Evolutionary conservation across 2,888 invertebrate species (phyloP).

Genomic region (Eupithecia tripunctaria): DNA sequence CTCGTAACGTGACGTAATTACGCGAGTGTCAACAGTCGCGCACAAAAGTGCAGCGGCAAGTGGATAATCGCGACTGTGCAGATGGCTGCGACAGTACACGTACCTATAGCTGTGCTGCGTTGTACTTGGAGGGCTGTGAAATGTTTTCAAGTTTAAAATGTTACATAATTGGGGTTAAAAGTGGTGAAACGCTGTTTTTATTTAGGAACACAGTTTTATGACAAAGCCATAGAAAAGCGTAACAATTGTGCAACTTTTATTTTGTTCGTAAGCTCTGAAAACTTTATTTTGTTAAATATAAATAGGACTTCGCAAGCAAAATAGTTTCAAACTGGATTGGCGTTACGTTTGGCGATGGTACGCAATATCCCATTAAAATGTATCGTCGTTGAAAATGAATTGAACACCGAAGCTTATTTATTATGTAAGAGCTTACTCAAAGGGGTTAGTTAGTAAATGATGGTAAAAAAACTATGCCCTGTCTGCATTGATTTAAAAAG

Average conservation of each 20-base stretch:
- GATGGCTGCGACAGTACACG: slow-evolving; percentile 2
- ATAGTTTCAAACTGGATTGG: too few species aligned
- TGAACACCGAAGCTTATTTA: too few species aligned
- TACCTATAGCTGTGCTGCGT: slow-evolving; percentile 12
- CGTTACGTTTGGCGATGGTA: too few species aligned
- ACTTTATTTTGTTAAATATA: background rate
- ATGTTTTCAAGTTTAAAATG: slow-evolving; percentile 19
- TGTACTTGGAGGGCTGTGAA: slow-evolving; percentile 6
- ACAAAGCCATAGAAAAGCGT: background rate
- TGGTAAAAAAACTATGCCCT: too few species aligned
- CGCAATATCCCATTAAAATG: background rate
- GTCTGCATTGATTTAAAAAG: too few species aligned
- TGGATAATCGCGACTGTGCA: slow-evolving; percentile 33
- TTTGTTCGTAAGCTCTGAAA: background rate
- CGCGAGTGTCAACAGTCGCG: slow-evolving; percentile 33
- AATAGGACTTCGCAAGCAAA: background rate
- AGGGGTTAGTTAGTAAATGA: too few species aligned
- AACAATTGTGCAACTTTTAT: background rate
- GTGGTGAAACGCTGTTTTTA: background rate
- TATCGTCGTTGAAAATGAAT: too few species aligned
- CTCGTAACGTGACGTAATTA: slow-evolving; percentile 39
- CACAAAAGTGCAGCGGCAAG: slow-evolving; percentile 33
- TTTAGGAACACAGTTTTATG: background rate
- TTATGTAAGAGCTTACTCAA: too few species aligned
- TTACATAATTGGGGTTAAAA: slow-evolving; percentile 21